Percentiles rank a stretch among this genome's conserved stretches.
These are phyloP conservation scores for Orthonyx spaldingii DNA, from an alignment of 2,113 vertebrate species.

Conservation along the genomic window DNA sequence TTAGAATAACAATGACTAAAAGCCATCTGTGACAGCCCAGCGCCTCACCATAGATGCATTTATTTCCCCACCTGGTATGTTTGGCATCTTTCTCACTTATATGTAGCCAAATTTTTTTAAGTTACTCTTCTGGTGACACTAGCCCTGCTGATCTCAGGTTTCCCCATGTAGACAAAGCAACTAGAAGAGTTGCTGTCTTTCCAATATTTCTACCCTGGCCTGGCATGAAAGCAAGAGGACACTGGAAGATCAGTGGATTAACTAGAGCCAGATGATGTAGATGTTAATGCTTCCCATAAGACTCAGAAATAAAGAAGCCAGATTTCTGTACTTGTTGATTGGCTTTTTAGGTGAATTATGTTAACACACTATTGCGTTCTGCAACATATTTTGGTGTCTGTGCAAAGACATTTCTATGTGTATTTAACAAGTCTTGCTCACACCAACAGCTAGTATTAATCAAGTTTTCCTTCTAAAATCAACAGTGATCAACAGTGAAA, in stretches of 20 bases:
- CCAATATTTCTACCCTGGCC: neutral
- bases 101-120: neutral
- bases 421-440: neutral
- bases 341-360: neutral
- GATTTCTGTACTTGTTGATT: neutral
- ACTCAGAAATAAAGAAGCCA: neutral
- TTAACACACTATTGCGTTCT: neutral
- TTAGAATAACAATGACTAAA: neutral
- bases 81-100: neutral
- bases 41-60: neutral
- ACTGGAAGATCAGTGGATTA: neutral
- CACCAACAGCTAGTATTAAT: neutral
- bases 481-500: neutral
- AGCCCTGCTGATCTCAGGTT: neutral
- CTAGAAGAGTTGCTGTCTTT: neutral
- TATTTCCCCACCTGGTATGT: neutral
- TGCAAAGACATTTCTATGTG: neutral
- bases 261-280: neutral
- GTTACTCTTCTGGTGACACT: neutral
- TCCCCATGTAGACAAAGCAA: neutral
- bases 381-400: neutral
- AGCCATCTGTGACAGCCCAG: neutral
- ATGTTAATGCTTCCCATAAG: neutral
- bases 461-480: neutral
- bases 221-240: neutral